Conservation (phyloP, 2,113 vertebrate genomes). For the Cottus gobio region DNA sequence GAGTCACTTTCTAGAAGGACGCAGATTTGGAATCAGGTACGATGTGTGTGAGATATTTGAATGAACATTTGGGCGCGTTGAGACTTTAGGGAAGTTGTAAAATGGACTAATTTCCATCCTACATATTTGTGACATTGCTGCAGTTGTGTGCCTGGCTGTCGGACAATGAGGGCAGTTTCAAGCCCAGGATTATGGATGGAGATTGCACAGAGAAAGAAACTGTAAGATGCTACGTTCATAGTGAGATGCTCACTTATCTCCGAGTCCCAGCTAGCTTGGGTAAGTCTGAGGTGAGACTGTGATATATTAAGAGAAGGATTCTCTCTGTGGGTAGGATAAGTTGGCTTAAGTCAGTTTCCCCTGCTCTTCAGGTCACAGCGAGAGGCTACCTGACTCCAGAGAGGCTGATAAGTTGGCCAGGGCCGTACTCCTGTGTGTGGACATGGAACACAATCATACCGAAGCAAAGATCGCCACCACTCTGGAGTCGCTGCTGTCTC, state of each 20-base stretch:
- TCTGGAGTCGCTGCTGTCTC: slow-evolving; percentile 86
- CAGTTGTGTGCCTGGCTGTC: slow-evolving; percentile 90
- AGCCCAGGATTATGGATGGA: slow-evolving; percentile 14
- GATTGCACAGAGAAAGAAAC: slow-evolving; percentile 47
- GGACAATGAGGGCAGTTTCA: slow-evolving; percentile 85
- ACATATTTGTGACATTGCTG: slow-evolving; percentile 8
- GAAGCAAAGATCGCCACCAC: slow-evolving; percentile 61
- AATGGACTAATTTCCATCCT: background rate
- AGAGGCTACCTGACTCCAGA: slow-evolving; percentile 84
- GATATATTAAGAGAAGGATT: background rate
- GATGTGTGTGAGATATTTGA: background rate
- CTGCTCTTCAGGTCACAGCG: slow-evolving; percentile 77
- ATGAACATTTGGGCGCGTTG: background rate
- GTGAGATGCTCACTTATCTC: slow-evolving; percentile 83
- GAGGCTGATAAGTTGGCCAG: slow-evolving; percentile 89
- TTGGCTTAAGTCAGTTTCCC: background rate
- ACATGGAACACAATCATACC: slow-evolving; percentile 66
- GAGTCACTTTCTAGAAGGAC: slow-evolving; percentile 91
- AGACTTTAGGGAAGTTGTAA: background rate
- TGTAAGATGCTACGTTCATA: slow-evolving; percentile 60
- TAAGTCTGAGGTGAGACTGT: slow-evolving; percentile 28
- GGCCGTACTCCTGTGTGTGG: slow-evolving; percentile 87
- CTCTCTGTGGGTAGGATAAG: background rate
- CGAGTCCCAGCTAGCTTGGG: slow-evolving; percentile 80
- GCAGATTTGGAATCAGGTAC: slow-evolving; percentile 89